Conservation (phyloP, 2,888 invertebrate genomes). For the Agriopis marginaria region DNA sequence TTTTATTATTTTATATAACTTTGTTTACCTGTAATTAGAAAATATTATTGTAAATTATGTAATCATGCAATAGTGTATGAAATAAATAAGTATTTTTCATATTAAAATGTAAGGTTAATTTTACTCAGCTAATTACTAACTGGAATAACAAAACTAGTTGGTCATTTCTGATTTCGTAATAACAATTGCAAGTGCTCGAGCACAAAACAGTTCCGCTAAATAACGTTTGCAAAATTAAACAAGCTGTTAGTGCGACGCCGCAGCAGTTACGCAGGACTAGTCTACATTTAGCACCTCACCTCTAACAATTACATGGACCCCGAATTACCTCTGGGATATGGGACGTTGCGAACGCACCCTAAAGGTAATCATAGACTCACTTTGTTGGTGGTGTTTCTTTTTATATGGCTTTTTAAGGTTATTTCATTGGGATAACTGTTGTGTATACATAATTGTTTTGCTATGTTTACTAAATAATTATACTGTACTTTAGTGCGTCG, state of each 20-base stretch:
- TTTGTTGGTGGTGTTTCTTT: conserved; percentile 11
- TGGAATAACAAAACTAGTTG: background rate
- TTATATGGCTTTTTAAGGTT: background rate
- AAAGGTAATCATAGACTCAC: conserved; percentile 31
- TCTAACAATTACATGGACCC: conserved; percentile 61
- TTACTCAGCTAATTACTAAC: background rate
- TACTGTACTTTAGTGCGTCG: too few relatives aligned
- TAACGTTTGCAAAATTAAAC: conserved; percentile 81
- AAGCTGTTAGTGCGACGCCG: conserved; percentile 58
- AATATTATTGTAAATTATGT: too few relatives aligned
- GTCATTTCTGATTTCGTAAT: background rate
- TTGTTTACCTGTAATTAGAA: too few relatives aligned
- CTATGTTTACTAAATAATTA: background rate
- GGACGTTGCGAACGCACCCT: conserved; percentile 20
- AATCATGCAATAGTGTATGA: too few relatives aligned
- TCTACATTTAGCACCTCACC: conserved; percentile 63
- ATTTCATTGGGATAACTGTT: background rate
- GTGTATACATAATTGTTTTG: background rate
- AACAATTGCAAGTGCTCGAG: conserved; percentile 4
- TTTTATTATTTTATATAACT: too few relatives aligned
- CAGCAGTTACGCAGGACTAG: conserved; percentile 64
- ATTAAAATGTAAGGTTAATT: background rate
- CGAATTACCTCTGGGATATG: conserved; percentile 17
- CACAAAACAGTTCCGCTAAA: conserved; percentile 53
- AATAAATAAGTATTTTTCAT: background rate